Evolutionary conservation across 2,113 vertebrate genomes (phyloP).

Genomic region (Oryzias melastigma): DNA sequence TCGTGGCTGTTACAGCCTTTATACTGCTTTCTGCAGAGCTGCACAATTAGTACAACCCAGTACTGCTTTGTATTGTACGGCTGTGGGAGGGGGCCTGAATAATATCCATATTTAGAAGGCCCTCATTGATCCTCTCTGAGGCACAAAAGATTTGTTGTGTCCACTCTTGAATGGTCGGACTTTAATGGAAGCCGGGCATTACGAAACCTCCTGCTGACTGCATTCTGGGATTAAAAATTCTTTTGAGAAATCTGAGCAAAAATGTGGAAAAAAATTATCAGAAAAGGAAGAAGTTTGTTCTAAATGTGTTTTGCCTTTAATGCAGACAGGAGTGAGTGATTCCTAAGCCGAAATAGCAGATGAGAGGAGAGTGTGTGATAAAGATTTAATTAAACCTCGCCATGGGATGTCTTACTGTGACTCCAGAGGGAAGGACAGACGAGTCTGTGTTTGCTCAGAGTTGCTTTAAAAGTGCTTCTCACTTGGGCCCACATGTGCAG

Average conservation of each 20-base stretch:
- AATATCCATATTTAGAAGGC: constrained; percentile 62
- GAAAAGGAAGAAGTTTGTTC: constrained; percentile 9
- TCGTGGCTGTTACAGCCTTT: constrained; percentile 38
- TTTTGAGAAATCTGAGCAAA: constrained; percentile 8
- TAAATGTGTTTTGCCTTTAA: constrained; percentile 47
- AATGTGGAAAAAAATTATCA: constrained; percentile 13
- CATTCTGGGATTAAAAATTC: constrained; percentile 24
- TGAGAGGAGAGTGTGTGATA: constrained; percentile 58
- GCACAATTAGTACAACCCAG: constrained; percentile 58
- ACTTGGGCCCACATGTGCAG: constrained; percentile 59
- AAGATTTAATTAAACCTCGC: constrained; percentile 72
- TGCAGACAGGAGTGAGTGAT: constrained; percentile 52
- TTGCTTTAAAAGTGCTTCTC: constrained; percentile 65
- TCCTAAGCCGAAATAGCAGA: constrained; percentile 62
- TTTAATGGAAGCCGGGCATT: constrained; percentile 39
- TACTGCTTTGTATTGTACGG: constrained; percentile 59
- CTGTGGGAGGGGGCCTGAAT: constrained; percentile 34
- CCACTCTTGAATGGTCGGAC: constrained; percentile 41
- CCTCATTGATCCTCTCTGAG: constrained; percentile 57
- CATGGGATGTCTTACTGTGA: constrained; percentile 60
- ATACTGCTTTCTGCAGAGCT: constrained; percentile 24
- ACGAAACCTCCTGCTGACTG: constrained; percentile 36
- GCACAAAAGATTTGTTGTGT: constrained; percentile 63
- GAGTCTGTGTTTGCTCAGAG: constrained; percentile 62
- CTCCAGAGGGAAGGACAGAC: constrained; percentile 53